Percentiles rank a stretch among this genome's conserved stretches.
phyloP scores from a whole-genome alignment of 2,797 vertebrate species.

The Presbytis comata region DNA sequence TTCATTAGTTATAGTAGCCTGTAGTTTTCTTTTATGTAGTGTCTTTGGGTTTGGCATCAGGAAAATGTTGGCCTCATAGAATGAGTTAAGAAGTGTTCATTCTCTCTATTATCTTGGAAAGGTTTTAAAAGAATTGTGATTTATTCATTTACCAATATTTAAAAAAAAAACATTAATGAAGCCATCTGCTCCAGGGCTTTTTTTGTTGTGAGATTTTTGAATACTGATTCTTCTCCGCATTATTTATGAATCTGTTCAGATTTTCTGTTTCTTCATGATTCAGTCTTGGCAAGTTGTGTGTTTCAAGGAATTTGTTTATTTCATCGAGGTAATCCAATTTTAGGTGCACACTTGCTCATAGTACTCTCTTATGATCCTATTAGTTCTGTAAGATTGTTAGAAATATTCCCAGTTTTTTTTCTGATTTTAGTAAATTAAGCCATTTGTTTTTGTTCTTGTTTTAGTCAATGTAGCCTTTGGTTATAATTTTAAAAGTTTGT shows the following conservation, averaged over 20 bases:
- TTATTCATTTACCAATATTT: not conserved
- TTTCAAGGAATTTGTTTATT: not conserved
- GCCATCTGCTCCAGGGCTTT: not conserved
- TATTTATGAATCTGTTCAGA: not conserved
- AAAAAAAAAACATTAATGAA: not conserved
- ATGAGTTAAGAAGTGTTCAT: not conserved
- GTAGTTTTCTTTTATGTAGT: not conserved
- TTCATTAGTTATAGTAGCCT: not conserved
- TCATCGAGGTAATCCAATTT: not conserved
- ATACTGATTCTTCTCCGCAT: not conserved
- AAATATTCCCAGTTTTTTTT: not conserved
- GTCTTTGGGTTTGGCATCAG: not conserved
- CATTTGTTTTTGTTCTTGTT: too few species aligned
- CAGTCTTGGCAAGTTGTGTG: not conserved
- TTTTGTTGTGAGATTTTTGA: not conserved
- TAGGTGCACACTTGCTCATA: not conserved
- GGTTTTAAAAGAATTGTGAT: not conserved
- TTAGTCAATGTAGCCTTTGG: not conserved
- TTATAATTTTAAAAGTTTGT: not conserved
- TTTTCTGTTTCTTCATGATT: not conserved
- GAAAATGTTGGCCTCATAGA: not conserved
- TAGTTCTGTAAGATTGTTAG: not conserved
- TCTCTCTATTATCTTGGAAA: not conserved
- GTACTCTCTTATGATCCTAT: not conserved
- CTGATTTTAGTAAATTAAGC: not conserved